Evolutionary conservation across 1,140 invertebrate species (phyloP).

Genomic region (Caligus rogercresseyi): DNA sequence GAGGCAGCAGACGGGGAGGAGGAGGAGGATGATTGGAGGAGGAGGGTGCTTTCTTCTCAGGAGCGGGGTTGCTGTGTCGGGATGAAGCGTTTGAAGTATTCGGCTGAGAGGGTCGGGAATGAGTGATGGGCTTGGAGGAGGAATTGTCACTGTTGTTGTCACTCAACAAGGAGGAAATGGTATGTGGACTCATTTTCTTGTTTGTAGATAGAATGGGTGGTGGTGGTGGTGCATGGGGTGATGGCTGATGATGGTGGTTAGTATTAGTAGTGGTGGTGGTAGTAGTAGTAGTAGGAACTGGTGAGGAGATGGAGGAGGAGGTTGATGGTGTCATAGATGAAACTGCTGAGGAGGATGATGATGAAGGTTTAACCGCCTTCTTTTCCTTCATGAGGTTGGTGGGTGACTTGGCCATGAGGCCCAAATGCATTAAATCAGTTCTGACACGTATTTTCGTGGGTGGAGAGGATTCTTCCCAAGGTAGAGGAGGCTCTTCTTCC

Average conservation of each 20-base stretch:
- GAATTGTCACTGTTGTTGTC: not conserved
- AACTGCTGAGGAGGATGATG: not conserved
- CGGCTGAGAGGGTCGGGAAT: no score
- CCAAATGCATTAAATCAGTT: constrained; percentile 16
- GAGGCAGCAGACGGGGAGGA: not conserved
- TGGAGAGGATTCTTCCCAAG: not conserved
- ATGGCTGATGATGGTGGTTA: not conserved
- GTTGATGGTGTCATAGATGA: no score
- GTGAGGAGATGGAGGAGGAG: not conserved
- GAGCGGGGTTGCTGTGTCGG: no score
- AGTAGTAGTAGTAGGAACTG: not conserved
- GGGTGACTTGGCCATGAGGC: constrained; percentile 6
- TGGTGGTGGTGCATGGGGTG: not conserved
- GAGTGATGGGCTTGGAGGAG: not conserved
- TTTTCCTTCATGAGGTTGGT: constrained; percentile 8
- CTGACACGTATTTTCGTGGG: constrained; percentile 17
- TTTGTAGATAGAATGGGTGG: not conserved
- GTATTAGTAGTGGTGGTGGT: not conserved
- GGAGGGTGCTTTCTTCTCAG: not conserved
- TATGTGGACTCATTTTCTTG: not conserved
- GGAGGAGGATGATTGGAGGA: not conserved
- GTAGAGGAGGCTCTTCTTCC: no score
- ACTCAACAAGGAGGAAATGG: not conserved
- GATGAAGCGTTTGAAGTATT: no score
- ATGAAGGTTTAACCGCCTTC: no score